Evolutionary conservation across 2,797 vertebrate species (phyloP).

Genomic region (Oceanodroma leucorhoa): DNA sequence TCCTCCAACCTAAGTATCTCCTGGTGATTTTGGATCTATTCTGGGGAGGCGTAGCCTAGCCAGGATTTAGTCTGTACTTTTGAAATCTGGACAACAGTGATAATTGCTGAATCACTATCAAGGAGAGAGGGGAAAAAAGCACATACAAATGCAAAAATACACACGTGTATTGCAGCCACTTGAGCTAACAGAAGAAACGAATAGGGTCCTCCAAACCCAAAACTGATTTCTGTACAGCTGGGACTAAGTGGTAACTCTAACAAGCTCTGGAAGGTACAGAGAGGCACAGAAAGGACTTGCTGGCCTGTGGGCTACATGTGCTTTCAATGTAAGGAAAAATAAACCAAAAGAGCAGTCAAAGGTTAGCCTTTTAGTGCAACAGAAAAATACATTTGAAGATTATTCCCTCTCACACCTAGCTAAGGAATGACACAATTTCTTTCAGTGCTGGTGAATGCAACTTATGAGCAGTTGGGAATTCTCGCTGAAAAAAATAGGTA

Average conservation of each 20-base stretch:
- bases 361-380: background rate
- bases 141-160: background rate
- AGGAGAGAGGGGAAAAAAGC: background rate
- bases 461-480: background rate
- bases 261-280: background rate
- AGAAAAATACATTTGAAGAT: background rate
- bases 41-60: background rate
- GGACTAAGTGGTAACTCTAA: background rate
- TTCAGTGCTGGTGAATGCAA: background rate
- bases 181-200: background rate
- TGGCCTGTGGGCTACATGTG: background rate
- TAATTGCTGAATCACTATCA: background rate
- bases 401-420: background rate
- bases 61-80: background rate
- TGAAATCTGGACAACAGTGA: background rate
- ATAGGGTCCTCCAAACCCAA: background rate
- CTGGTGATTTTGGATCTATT: background rate
- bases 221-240: background rate
- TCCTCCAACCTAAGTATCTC: background rate
- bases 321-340: background rate
- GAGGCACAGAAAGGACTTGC: background rate
- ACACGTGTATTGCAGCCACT: background rate
- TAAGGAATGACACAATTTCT: background rate
- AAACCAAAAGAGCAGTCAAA: background rate
- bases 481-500: background rate